Evolutionary conservation across 2,888 invertebrate genomes (phyloP).

Genomic region (Polydrusus cervinus): DNA sequence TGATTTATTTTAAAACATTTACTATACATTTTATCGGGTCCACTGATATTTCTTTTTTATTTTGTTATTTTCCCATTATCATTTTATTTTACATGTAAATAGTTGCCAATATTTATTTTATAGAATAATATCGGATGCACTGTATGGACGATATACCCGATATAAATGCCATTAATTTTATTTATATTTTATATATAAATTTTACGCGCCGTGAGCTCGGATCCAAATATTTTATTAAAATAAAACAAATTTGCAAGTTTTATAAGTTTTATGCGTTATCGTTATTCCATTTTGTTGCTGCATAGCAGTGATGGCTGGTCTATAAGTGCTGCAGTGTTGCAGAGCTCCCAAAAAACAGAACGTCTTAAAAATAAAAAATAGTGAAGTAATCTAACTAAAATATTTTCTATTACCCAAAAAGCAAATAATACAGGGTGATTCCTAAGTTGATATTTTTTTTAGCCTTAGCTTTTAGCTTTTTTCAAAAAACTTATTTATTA

Average conservation of each 20-base stretch:
- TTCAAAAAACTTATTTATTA: too few species aligned
- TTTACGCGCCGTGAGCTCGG: conserved; percentile 40
- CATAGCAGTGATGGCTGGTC: too few species aligned
- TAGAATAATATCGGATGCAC: conserved; percentile 38
- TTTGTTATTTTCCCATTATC: conserved; percentile 36
- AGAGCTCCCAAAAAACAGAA: too few species aligned
- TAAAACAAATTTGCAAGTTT: conserved; percentile 28
- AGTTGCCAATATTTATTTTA: conserved; percentile 40
- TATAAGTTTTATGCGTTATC: conserved; percentile 11
- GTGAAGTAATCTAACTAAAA: too few species aligned
- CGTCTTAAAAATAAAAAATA: too few species aligned
- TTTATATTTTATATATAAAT: conserved; percentile 50
- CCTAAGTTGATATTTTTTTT: too few species aligned
- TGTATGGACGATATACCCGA: conserved; percentile 34
- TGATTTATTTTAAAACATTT: conserved; percentile 42
- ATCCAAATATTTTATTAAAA: conserved; percentile 42
- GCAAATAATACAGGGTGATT: too few species aligned
- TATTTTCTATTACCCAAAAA: too few species aligned
- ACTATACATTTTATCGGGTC: conserved; percentile 22
- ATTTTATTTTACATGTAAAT: conserved; percentile 43
- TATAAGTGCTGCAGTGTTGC: too few species aligned
- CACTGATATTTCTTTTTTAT: conserved; percentile 35
- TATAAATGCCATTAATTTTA: conserved; percentile 44
- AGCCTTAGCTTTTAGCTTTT: too few species aligned
- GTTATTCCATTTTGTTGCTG: conserved; percentile 8